Base-by-base conservation (phyloP, 1,140 invertebrate species). In the Mamestra configurata region DNA sequence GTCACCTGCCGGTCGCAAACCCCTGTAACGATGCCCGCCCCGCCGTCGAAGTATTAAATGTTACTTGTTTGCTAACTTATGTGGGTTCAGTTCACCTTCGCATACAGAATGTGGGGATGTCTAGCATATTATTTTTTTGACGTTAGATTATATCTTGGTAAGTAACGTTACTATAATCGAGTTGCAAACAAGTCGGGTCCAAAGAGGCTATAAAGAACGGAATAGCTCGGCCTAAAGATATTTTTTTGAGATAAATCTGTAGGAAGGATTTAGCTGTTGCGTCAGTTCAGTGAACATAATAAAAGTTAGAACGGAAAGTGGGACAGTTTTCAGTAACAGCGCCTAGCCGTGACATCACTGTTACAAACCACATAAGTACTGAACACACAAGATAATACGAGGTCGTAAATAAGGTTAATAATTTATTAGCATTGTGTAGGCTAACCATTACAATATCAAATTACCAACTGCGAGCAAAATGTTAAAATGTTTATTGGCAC, bases 1-100 rank as follows among this genome's bases (percentile, higher is more conserved):
- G 79, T 84, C 87, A 88, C 87, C 87, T 88, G 87, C 79, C 82
- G 61, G 31, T 78, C 59, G 27, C 76, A 68, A 68, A 77, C 79
- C 81, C 80, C 79, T 57, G 46, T 72, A 76, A 71, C 79, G 68
- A 53, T 59, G 68, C 77, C 79, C 73, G 77, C 83, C 81, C 81
- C 83, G 72, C 79, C 68, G 59, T 80, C 66, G 83, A 82, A 85
- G 83, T 88, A 86, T 86, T 88, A 88, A 88, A 88, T 86, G 85
- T 86, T 85, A 88, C 86, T 83, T 82, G 84, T 80, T 80, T 79
- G 71, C 79, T 77, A 72, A 82, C 81, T 83, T 87, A 85, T 85
- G 84, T 82, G 53, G 68, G 81, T 64, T 78, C 77, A 61, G 79
- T 64, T 79, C 79, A 79, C 66, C 76, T 57, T 66, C 59, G 59